These are phyloP conservation scores for Tinamus guttatus DNA, from an alignment of 2,113 vertebrate genomes.

Conservation along the genomic window DNA sequence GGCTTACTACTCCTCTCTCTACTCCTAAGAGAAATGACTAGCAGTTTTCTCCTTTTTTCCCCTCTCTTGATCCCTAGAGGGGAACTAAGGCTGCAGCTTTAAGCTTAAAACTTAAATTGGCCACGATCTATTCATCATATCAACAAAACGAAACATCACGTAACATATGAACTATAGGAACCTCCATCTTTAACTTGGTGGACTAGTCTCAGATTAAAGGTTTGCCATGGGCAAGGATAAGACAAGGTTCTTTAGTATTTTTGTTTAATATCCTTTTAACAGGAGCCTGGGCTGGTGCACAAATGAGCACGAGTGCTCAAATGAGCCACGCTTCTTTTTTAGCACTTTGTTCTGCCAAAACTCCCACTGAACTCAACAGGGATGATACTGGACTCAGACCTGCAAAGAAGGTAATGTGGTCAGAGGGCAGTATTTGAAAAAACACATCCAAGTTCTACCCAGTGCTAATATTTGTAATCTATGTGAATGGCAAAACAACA, in stretches of 20 bases:
- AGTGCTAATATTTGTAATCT: neutral
- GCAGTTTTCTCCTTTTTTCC: neutral
- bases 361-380: constrained; percentile 10
- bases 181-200: neutral
- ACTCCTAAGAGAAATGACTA: neutral
- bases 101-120: neutral
- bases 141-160: neutral
- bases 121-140: neutral
- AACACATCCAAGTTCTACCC: neutral
- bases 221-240: constrained; percentile 31
- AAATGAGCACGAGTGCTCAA: constrained; percentile 16
- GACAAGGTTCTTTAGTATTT: neutral
- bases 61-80: neutral
- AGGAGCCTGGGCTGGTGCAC: neutral
- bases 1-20: neutral
- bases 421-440: neutral
- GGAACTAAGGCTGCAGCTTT: neutral
- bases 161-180: neutral
- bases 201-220: neutral
- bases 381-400: neutral
- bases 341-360: constrained; percentile 23
- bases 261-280: constrained; percentile 21
- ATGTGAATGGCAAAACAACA: neutral
- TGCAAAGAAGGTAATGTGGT: neutral
- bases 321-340: constrained; percentile 28